Conservation (phyloP, 1,140 invertebrate species). For the Lepidostoma basale region DNA sequence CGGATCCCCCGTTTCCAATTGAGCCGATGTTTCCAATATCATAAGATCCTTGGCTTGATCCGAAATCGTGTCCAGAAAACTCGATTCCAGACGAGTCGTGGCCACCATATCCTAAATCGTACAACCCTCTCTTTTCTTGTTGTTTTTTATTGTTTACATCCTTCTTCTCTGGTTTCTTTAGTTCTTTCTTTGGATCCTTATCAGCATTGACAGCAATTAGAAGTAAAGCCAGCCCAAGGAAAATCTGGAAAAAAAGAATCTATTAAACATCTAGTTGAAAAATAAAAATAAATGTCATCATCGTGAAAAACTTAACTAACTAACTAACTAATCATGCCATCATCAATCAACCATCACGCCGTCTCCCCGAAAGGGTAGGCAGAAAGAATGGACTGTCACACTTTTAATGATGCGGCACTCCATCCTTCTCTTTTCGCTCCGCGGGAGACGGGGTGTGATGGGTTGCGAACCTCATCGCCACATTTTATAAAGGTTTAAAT, state of each 20-base stretch:
- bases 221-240: background rate
- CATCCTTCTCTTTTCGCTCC: no score
- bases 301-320: no score
- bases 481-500: no score
- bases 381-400: no score
- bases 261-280: no score
- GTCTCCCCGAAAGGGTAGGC: no score
- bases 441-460: no score
- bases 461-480: no score
- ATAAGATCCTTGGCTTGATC: constrained; percentile 45
- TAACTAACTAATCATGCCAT: no score
- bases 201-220: background rate
- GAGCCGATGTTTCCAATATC: constrained; percentile 45
- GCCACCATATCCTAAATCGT: constrained; percentile 44
- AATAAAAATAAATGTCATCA: no score
- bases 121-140: constrained; percentile 42
- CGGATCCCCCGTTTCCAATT: background rate
- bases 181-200: background rate
- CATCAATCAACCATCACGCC: no score
- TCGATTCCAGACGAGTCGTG: background rate
- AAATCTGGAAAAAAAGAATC: background rate
- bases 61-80: constrained; percentile 2
- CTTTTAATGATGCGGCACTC: no score
- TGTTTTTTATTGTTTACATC: constrained; percentile 41
- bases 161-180: background rate